Percentiles rank a stretch among this genome's conserved stretches.
These are phyloP conservation scores for Saccopteryx leptura DNA, from an alignment of 2,113 vertebrate genomes.

Conservation along the genomic window DNA sequence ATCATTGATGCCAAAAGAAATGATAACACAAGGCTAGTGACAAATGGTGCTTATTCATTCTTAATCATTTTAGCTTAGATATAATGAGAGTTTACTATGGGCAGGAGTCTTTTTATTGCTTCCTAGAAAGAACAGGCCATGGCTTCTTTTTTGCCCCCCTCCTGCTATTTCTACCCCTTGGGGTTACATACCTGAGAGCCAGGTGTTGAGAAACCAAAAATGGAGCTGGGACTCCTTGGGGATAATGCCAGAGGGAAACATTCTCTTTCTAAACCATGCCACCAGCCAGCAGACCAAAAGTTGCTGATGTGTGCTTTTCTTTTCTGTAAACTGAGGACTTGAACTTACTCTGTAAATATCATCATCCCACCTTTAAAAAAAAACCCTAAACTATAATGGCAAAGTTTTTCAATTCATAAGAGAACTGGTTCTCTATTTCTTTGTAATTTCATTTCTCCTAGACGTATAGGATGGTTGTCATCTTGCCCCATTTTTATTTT, in stretches of 20 bases:
- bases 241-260: rapidly evolving
- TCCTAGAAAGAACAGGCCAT: neutral
- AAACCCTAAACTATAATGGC: no score
- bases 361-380: neutral
- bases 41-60: neutral
- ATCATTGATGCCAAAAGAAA: neutral
- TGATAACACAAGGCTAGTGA: neutral
- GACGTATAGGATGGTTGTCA: neutral
- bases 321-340: neutral
- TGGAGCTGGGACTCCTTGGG: neutral
- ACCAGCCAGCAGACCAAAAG: neutral
- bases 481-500: neutral
- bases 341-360: neutral
- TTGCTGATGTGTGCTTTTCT: neutral
- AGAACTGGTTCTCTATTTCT: neutral
- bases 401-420: neutral
- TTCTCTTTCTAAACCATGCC: neutral
- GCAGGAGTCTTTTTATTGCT: neutral
- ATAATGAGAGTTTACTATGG: neutral
- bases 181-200: neutral
- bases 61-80: neutral
- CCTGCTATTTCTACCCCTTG: neutral
- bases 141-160: neutral
- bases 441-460: neutral
- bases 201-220: neutral